Conservation (phyloP, 2,797 vertebrate genomes). For the Xiphophorus birchmanni region DNA sequence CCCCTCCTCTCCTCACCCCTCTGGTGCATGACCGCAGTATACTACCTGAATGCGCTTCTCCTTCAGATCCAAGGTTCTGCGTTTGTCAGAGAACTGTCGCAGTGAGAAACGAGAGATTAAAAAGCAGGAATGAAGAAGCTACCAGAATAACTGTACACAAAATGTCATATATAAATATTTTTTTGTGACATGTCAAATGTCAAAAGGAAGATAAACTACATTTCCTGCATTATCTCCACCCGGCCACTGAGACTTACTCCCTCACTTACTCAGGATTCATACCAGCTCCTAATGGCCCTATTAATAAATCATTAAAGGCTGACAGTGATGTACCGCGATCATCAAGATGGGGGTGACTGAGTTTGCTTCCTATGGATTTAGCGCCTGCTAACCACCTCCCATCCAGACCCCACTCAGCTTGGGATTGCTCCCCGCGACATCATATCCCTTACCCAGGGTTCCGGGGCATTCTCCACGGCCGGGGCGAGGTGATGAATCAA, state of each 20-base stretch:
- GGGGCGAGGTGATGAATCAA: slow-evolving; percentile 27
- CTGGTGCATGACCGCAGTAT: slow-evolving; percentile 14
- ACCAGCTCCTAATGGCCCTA: slow-evolving; percentile 56
- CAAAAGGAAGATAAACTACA: background rate
- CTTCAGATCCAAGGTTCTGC: slow-evolving; percentile 54
- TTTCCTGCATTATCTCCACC: background rate
- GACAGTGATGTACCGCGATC: slow-evolving; percentile 42
- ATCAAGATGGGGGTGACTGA: slow-evolving; percentile 42
- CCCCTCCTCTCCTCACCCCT: background rate
- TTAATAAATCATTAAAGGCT: slow-evolving; percentile 68
- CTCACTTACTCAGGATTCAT: slow-evolving; percentile 30
- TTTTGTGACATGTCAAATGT: background rate
- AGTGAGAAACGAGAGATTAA: slow-evolving; percentile 17
- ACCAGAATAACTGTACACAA: background rate
- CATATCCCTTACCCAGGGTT: slow-evolving; percentile 50
- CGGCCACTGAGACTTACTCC: slow-evolving; percentile 31
- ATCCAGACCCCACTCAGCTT: slow-evolving; percentile 27
- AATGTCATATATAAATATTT: background rate
- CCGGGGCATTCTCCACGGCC: slow-evolving; percentile 30
- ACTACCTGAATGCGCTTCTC: slow-evolving; percentile 48
- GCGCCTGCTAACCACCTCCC: slow-evolving; percentile 30
- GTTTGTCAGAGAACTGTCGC: slow-evolving; percentile 54
- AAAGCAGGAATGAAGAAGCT: slow-evolving; percentile 5
- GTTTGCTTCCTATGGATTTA: slow-evolving; percentile 35
- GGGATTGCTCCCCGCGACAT: slow-evolving; percentile 26